Base-by-base conservation (phyloP, 2,113 vertebrate genomes). In the Cairina moschata region DNA sequence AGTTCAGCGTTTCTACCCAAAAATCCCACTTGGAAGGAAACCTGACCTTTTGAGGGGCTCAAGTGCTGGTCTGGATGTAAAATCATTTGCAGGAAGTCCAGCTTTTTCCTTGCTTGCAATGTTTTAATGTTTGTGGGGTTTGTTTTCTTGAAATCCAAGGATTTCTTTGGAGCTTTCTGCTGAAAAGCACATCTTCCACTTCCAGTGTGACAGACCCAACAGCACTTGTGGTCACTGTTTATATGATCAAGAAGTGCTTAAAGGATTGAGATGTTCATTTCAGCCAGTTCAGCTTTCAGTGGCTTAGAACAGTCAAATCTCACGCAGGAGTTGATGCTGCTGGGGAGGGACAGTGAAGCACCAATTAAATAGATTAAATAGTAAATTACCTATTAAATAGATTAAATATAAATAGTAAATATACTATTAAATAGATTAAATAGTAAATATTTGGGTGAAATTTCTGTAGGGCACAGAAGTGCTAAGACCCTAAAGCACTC, bases 271-370 rank as follows among this genome's bases (percentile, higher is more conserved):
- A 29, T 2, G 5, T 58, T 29, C 34, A 46, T 74, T 79, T 78
- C 17, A 68, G 13, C 17, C 9, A 4, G 36, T 83, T 71, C 38
- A 48, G 31, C 29, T 90, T 83, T 22, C 9, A 56, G 6, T 10
- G 17, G 7, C 56, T 75, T 52, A 8, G 12, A n/a, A 80, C 75
- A 63, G 31, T 62, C 52, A 18, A 79, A 52, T 31, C 56, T 44
- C 4, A 5, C 0, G 1, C 59, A 2, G 6, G 17, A 46, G 3
- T 2, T 60, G 56, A 13, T 31, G 2, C 28, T 91, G 42, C n/a
- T 50, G 31, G 4, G 52, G 28, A 81, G 29, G 55, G 56, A 13
- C 6, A 32, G 9, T n/a, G n/a, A 13, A 71, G 63, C 40, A 50
- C 3, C 3, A 2, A 13, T 59, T 42, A 20, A 8, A 4, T 26